Evolutionary conservation across 2,888 invertebrate species (phyloP).

Genomic region (Junonia oenone): DNA sequence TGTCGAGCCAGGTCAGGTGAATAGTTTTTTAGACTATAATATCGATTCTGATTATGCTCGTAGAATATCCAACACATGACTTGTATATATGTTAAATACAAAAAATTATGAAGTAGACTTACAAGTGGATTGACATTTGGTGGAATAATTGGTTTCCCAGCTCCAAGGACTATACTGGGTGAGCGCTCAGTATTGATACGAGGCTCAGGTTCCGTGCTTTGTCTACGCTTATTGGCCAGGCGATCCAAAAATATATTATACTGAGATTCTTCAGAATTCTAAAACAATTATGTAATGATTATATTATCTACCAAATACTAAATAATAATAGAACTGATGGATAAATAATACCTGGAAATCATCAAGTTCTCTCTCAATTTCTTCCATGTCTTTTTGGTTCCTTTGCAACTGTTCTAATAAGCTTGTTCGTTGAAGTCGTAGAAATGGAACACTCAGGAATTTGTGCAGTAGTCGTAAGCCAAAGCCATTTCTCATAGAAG

Average conservation of each 20-base stretch:
- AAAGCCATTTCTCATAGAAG: slow-evolving; percentile 97
- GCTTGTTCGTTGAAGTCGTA: slow-evolving; percentile 92
- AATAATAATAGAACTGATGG: not conserved
- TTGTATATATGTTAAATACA: not conserved
- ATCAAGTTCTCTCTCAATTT: slow-evolving; percentile 87
- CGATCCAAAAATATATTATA: slow-evolving; percentile 87
- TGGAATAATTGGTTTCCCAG: slow-evolving; percentile 71
- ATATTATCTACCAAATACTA: not conserved
- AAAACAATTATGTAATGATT: no score
- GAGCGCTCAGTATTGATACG: slow-evolving; percentile 56
- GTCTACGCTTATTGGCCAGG: slow-evolving; percentile 85
- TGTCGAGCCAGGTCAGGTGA: no score
- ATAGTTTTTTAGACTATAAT: no score
- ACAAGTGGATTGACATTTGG: slow-evolving; percentile 64
- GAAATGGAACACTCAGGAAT: slow-evolving; percentile 96
- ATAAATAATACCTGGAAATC: slow-evolving; percentile 80
- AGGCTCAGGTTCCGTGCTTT: slow-evolving; percentile 78
- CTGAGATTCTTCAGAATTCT: slow-evolving; percentile 86
- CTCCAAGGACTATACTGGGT: slow-evolving; percentile 68
- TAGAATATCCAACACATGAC: no score
- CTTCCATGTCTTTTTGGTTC: slow-evolving; percentile 88
- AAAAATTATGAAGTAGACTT: slow-evolving; percentile 30
- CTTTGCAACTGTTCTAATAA: slow-evolving; percentile 90
- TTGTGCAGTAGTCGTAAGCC: slow-evolving; percentile 95
- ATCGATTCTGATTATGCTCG: no score